phyloP scores from a whole-genome alignment of 2,888 invertebrate genomes.

The Dryocosmus kuriphilus region DNA sequence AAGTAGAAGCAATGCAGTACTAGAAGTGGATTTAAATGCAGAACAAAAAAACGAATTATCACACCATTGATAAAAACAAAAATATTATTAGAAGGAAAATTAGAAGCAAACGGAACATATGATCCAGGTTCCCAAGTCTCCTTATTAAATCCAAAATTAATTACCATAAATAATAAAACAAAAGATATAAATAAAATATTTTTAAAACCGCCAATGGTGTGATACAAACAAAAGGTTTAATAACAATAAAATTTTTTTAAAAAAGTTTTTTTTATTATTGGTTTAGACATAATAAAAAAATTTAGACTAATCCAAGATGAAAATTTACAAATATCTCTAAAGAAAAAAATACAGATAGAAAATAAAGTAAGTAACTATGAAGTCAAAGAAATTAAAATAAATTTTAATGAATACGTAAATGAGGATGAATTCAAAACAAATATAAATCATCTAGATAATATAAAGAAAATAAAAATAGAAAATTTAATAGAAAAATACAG shows the following conservation, averaged over 20 bases:
- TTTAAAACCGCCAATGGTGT: conserved; percentile 61
- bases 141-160: conserved; percentile 56
- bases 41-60: conserved; percentile 53
- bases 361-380: conserved; percentile 36
- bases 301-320: conserved; percentile 44
- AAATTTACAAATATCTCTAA: conserved; percentile 36
- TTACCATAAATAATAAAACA: conserved; percentile 48
- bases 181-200: no score
- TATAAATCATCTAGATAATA: conserved; percentile 48
- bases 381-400: no score
- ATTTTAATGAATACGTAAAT: no score
- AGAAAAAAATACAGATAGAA: neutral
- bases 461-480: no score
- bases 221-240: no score
- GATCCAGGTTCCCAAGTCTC: conserved; percentile 58
- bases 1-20: conserved; percentile 45
- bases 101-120: conserved; percentile 52
- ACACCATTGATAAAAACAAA: conserved; percentile 61
- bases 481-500: conserved; percentile 58
- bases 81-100: conserved; percentile 48
- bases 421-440: conserved; percentile 48
- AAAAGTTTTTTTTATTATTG: conserved; percentile 41
- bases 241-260: conserved; percentile 58
- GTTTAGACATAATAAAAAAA: conserved; percentile 40
- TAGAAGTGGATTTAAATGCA: conserved; percentile 49